Evolutionary conservation across 2,113 vertebrate species (phyloP).

Genomic region (Lycaon pictus): DNA sequence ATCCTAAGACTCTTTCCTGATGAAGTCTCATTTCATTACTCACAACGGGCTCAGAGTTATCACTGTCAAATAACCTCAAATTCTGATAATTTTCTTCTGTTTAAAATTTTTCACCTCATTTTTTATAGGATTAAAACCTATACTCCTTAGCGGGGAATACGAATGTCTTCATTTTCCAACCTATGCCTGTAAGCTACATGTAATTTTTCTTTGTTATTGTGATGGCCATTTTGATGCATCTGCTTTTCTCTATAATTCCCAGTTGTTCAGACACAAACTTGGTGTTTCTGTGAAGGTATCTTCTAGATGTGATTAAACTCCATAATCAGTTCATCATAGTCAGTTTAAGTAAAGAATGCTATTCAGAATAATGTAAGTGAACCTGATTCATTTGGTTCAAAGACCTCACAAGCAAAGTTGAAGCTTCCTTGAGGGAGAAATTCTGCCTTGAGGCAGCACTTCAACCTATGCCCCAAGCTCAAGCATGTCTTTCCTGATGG

Average conservation of each 20-base stretch:
- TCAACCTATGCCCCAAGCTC: fast-evolving
- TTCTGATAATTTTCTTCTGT: neutral
- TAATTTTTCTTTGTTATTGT: neutral
- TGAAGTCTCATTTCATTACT: neutral
- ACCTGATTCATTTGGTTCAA: neutral
- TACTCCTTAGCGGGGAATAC: neutral
- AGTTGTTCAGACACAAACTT: neutral
- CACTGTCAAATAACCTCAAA: neutral
- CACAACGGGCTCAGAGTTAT: neutral
- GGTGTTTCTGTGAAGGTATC: neutral
- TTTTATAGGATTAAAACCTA: neutral
- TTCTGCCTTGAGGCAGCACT: too few relatives aligned
- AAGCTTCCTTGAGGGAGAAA: neutral
- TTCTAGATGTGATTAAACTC: neutral
- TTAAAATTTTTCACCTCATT: neutral
- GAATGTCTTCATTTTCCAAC: neutral
- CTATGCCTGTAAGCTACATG: neutral
- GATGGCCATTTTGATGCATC: neutral
- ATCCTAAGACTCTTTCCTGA: neutral
- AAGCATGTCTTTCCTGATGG: neutral
- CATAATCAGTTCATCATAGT: neutral
- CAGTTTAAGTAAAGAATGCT: neutral
- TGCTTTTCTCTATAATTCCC: neutral
- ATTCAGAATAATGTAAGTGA: neutral
- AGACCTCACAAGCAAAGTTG: neutral